Conservation (phyloP, 2,797 vertebrate genomes). For the Notolabrus celidotus region DNA sequence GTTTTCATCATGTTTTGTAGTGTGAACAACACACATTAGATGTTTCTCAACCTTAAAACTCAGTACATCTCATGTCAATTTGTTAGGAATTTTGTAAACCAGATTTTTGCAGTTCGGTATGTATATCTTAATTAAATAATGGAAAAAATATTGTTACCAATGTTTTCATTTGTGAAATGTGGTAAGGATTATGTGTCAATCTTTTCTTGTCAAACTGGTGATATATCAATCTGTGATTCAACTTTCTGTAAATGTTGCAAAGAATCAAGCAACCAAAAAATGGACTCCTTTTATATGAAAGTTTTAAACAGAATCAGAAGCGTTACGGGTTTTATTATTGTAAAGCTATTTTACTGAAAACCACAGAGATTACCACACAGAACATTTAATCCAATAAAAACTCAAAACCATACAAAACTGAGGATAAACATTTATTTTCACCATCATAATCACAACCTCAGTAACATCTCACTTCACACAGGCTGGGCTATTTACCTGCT, state of each 20-base stretch:
- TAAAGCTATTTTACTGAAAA: neutral
- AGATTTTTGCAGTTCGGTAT: constrained; percentile 87
- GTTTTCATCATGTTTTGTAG: constrained; percentile 58
- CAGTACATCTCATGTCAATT: constrained; percentile 79
- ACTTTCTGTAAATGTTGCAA: neutral
- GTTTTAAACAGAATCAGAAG: neutral
- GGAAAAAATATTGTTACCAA: constrained; percentile 27
- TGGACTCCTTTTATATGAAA: neutral
- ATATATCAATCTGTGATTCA: neutral
- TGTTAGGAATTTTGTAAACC: constrained; percentile 87
- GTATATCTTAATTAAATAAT: constrained; percentile 84
- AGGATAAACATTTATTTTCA: constrained; percentile 72
- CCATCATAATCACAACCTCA: constrained; percentile 50
- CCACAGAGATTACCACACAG: no score
- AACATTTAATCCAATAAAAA: no score
- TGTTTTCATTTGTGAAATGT: constrained; percentile 33
- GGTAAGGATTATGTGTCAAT: neutral
- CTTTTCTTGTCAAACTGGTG: neutral
- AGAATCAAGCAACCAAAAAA: neutral
- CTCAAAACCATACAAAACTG: neutral
- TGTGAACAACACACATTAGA: constrained; percentile 40
- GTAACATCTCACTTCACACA: constrained; percentile 25
- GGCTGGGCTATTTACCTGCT: neutral
- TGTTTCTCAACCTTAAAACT: constrained; percentile 56
- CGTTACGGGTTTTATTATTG: no score